Percentiles rank a stretch among this genome's conserved stretches.
These are phyloP conservation scores for Myotis findleyi DNA, from an alignment of 2,797 vertebrate genomes.

Conservation along the genomic window DNA sequence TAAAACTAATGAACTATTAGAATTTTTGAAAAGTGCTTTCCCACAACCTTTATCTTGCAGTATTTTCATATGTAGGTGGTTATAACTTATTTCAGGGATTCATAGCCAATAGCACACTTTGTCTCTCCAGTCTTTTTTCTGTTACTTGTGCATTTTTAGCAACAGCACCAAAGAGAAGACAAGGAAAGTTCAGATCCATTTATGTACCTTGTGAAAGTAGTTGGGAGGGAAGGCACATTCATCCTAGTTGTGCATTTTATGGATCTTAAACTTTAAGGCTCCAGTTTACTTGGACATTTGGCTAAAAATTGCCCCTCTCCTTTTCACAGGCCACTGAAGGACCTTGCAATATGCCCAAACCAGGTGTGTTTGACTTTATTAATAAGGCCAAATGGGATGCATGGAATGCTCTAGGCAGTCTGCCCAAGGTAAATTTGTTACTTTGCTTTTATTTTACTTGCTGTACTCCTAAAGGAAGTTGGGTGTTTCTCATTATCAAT, in stretches of 20 bases:
- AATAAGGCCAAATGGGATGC: conserved; percentile 98
- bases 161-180: neutral
- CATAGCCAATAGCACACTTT: neutral
- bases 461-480: neutral
- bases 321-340: conserved; percentile 93
- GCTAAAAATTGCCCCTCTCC: neutral
- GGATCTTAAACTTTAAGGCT: neutral
- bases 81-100: neutral
- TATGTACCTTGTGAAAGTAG: neutral
- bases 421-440: conserved; percentile 89
- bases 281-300: neutral
- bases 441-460: neutral
- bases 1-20: neutral
- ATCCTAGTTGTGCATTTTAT: neutral
- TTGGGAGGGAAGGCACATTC: neutral
- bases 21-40: neutral
- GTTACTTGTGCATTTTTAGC: neutral
- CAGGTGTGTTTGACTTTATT: conserved; percentile 94
- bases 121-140: neutral
- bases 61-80: neutral
- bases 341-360: conserved; percentile 93
- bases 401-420: conserved; percentile 92
- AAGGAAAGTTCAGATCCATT: neutral
- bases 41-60: neutral
- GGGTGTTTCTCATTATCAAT: neutral